Percentiles rank a stretch among this genome's conserved stretches.
Conservation (phyloP, 1,140 invertebrate species). For the Protaetia brevitarsis region DNA sequence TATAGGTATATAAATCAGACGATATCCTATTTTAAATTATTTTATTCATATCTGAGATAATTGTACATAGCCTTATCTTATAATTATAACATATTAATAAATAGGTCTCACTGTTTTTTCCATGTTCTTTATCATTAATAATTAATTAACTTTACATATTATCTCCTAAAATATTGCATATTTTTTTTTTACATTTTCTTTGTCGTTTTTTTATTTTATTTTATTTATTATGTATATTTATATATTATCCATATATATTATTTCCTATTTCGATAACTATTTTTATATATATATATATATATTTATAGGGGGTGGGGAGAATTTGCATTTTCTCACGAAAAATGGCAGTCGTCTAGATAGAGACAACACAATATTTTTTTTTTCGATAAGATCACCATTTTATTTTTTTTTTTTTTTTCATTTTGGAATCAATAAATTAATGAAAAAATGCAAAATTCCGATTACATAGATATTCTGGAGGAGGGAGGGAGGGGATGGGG, state of each 20-base stretch:
- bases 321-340: background rate
- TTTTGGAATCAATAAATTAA: no score
- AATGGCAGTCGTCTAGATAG: background rate
- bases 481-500: no score
- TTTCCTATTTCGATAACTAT: conserved; percentile 26
- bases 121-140: conserved; percentile 17
- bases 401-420: no score
- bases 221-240: background rate
- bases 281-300: conserved; percentile 23
- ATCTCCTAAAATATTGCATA: conserved; percentile 33
- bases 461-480: no score
- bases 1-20: no score
- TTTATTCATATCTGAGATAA: conserved; percentile 34
- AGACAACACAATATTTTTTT: no score
- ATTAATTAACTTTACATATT: conserved; percentile 8
- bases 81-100: conserved; percentile 29
- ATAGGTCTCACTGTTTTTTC: conserved; percentile 37
- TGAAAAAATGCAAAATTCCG: no score
- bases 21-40: conserved; percentile 15
- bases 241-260: no score
- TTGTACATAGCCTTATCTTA: conserved; percentile 35
- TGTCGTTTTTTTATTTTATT: conserved; percentile 1
- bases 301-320: conserved; percentile 2
- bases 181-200: conserved; percentile 26
- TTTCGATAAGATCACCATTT: no score